Conservation (phyloP, 2,797 vertebrate species). For the Pelobates cultripes region DNA sequence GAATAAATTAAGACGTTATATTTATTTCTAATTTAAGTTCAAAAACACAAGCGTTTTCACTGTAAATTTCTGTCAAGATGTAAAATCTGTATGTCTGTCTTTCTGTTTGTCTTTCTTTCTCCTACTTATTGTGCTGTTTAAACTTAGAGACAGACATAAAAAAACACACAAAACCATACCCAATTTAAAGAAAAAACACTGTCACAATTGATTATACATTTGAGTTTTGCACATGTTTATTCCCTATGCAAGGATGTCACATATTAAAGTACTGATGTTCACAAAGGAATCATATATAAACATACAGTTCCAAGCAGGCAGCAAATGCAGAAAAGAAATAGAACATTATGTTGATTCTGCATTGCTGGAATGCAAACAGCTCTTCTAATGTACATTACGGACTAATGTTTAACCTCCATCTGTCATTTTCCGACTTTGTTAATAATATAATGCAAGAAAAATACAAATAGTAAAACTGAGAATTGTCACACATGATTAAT, state of each 20-base stretch:
- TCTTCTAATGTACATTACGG: constrained; percentile 37
- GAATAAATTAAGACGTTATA: no score
- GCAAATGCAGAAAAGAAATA: background rate
- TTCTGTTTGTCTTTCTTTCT: no score
- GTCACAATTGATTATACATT: background rate
- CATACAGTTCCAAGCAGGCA: background rate
- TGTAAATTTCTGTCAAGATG: no score
- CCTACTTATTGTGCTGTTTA: background rate
- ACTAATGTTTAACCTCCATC: constrained; percentile 47
- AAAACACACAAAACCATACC: background rate
- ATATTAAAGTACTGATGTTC: background rate
- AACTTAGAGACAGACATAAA: background rate
- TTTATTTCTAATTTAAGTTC: no score
- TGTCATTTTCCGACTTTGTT: constrained; percentile 50
- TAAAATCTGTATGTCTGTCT: no score
- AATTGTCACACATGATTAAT: constrained; percentile 53
- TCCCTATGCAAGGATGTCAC: background rate
- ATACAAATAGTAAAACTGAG: constrained; percentile 35
- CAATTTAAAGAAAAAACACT: background rate
- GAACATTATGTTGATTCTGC: constrained; percentile 9
- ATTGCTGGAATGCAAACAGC: constrained; percentile 27
- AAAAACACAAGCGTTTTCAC: no score
- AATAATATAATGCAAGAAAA: constrained; percentile 49
- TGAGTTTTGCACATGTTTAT: background rate
- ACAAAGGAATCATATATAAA: background rate